A percentile compares a stretch with the other conserved stretches of the same genome.
These are phyloP conservation scores for Centropus bengalensis DNA, from an alignment of 2,113 vertebrate genomes.

Conservation along the genomic window DNA sequence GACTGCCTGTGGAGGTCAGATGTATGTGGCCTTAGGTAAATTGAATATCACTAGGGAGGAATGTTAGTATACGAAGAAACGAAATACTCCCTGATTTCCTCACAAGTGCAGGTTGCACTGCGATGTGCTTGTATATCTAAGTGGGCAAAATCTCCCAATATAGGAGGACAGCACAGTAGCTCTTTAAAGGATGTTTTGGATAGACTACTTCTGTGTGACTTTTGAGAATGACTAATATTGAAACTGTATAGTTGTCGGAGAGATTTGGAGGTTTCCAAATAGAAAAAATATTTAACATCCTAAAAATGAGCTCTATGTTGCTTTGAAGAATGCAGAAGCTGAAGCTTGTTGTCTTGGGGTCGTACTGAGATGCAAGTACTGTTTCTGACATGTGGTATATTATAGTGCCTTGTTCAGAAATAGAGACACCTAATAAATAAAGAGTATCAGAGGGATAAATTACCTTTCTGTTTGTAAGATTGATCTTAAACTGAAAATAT, in stretches of 20 bases:
- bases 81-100: background rate
- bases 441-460: background rate
- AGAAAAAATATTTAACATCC: background rate
- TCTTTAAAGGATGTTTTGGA: conserved; percentile 9
- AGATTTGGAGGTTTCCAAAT: background rate
- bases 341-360: background rate
- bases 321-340: background rate
- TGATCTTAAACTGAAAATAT: background rate
- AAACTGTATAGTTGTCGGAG: background rate
- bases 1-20: background rate
- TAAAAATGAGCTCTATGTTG: background rate
- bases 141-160: background rate
- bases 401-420: background rate
- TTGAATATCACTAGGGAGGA: background rate
- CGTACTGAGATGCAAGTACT: background rate
- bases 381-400: background rate
- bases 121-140: background rate
- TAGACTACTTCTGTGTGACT: background rate
- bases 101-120: background rate
- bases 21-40: background rate
- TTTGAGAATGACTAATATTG: background rate
- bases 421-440: background rate
- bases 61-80: background rate
- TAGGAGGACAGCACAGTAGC: background rate
- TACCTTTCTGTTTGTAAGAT: background rate